Percentiles rank a stretch among this genome's conserved stretches.
These are phyloP conservation scores for Hormaphis cornu DNA, from an alignment of 1,140 invertebrate species.

Conservation along the genomic window DNA sequence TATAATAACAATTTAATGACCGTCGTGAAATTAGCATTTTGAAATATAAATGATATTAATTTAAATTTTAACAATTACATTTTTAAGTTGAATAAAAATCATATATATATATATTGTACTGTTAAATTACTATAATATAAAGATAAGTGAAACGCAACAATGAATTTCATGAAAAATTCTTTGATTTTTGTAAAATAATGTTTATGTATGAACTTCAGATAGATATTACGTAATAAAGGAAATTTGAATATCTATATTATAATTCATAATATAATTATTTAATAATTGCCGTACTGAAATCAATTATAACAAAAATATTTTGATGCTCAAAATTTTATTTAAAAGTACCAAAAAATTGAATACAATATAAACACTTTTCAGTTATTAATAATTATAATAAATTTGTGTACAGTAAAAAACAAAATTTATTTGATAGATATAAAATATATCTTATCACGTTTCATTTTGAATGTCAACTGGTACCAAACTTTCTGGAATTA, in stretches of 20 bases:
- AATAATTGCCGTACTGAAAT: neutral
- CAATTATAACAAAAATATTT: neutral
- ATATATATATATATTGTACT: neutral
- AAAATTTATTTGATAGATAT: constrained; percentile 5
- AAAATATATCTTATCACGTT: constrained; percentile 12
- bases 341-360: neutral
- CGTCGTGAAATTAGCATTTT: neutral
- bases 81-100: neutral
- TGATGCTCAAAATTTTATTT: neutral
- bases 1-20: neutral
- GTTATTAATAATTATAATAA: constrained; percentile 7
- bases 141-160: neutral
- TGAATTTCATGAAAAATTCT: neutral
- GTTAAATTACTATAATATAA: too few species aligned
- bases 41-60: too few species aligned
- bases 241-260: neutral
- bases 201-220: neutral
- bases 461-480: constrained; percentile 17
- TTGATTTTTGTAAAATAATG: neutral
- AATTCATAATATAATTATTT: neutral
- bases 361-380: constrained; percentile 11
- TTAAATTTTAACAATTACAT: too few species aligned
- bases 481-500: constrained; percentile 11
- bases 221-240: neutral
- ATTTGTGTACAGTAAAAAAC: constrained; percentile 7